A percentile compares a stretch with the other conserved stretches of the same genome.
Conservation (phyloP, 2,888 invertebrate genomes). For the Plebejus melissa region DNA sequence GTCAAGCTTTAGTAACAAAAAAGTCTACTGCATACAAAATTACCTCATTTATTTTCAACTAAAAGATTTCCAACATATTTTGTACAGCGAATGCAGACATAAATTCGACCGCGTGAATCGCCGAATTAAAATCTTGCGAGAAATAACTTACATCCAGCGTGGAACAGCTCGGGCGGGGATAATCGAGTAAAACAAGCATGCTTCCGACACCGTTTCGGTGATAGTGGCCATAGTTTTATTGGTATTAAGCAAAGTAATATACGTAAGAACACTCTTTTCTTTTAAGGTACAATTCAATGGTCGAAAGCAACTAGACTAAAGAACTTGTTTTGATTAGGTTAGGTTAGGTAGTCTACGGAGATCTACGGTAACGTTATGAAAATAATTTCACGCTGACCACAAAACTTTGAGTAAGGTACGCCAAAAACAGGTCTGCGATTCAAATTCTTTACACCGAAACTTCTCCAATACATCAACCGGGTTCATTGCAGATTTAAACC, state of each 20-base stretch:
- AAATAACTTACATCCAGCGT: neutral
- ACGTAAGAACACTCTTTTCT: too few relatives aligned
- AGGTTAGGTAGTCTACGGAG: too few relatives aligned
- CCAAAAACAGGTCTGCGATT: neutral
- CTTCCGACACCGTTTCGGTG: neutral
- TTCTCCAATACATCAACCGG: constrained; percentile 20
- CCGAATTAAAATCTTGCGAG: constrained; percentile 2
- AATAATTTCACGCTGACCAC: neutral
- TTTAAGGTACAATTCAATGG: too few relatives aligned
- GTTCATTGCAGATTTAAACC: constrained; percentile 1
- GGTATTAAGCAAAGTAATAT: too few relatives aligned
- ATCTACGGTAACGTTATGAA: neutral
- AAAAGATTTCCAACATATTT: neutral
- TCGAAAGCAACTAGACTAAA: neutral
- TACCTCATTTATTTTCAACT: neutral
- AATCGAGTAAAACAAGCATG: neutral
- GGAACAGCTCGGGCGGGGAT: neutral
- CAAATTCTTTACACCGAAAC: constrained; percentile 6
- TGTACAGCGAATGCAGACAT: neutral
- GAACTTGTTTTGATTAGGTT: neutral
- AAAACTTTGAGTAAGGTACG: neutral
- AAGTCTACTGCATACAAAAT: neutral
- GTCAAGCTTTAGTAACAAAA: neutral
- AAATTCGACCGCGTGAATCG: neutral
- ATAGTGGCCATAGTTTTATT: too few relatives aligned